A percentile compares a stretch with the other conserved stretches of the same genome.
These are phyloP conservation scores for Lithobates sylvaticus DNA, from an alignment of 2,797 vertebrate genomes.

Conservation along the genomic window DNA sequence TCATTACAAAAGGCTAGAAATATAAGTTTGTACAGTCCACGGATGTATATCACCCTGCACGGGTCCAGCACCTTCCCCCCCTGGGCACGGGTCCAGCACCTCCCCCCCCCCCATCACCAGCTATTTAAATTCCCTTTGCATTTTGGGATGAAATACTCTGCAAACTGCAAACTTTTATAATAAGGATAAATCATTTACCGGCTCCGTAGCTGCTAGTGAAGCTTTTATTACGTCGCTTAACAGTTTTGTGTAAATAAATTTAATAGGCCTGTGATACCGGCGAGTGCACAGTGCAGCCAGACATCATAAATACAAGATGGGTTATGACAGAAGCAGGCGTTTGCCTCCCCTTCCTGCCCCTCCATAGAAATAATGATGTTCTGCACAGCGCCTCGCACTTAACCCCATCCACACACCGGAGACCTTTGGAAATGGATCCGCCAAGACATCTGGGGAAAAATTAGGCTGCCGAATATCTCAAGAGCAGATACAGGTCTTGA, in stretches of 20 bases:
- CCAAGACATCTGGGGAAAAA: neutral
- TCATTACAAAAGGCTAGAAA: neutral
- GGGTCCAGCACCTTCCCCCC: neutral
- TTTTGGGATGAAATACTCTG: conserved; percentile 60
- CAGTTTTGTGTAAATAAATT: conserved; percentile 64
- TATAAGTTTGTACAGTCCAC: neutral
- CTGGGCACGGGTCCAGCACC: neutral
- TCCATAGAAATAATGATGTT: conserved; percentile 55
- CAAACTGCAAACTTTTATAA: conserved; percentile 62
- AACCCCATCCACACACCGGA: conserved; percentile 4
- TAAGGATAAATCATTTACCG: conserved; percentile 60
- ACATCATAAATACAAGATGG: conserved; percentile 63
- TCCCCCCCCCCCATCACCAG: conserved; percentile 8
- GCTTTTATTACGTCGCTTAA: conserved; percentile 62
- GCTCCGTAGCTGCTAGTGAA: conserved; percentile 56
- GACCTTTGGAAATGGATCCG: neutral
- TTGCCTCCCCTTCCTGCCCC: conserved; percentile 43
- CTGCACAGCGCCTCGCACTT: conserved; percentile 17
- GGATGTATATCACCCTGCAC: neutral
- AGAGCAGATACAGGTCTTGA: neutral
- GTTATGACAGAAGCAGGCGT: conserved; percentile 59
- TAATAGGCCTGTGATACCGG: conserved; percentile 59
- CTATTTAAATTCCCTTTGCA: conserved; percentile 59
- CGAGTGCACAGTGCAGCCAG: conserved; percentile 51
- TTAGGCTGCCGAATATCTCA: neutral